Evolutionary conservation across 2,797 vertebrate species (phyloP), one percentile per base, ranked within the genome.

Genomic region (Coluber constrictor): DNA sequence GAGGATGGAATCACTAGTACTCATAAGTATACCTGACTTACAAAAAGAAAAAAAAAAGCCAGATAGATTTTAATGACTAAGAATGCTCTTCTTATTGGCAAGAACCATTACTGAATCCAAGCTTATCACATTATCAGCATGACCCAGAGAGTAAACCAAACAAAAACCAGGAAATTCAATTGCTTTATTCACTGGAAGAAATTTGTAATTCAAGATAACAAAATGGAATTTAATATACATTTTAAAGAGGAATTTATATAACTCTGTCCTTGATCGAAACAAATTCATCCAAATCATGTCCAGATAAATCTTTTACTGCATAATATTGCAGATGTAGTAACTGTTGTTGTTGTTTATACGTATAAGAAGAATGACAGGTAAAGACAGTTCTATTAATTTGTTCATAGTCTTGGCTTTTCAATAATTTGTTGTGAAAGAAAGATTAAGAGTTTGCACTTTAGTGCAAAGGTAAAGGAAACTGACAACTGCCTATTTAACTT

Each of bases 261-360:
- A 63, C 25, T 23, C 27, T 66, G 29, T 66, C 29, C 63, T 66
- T 66, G 63, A 11, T n/a, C 47, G 29, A 92, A 9, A 0, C 23
- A 94, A 91, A 93, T 92, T 93, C 47, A 11, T 74, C 66, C 70
- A 70, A 47, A 54, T 88, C 55, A 27, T 89, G 95, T 89, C 11
- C 0, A 63, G 0, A 27, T 20, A 59, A 4, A 92, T 25, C 2
- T 20, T 91, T 88, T 51, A 90, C 55, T 90, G 29, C 0, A 27
- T 60, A 70, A 57, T 29, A 29, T 37, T 60, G 87, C n/a, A 9
- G 20, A 23, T 37, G 51, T 37, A 88, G 2, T 51, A 7, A 12
- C 25, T 16, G 56, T 8, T 54, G 54, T 25, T 66, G 37, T 88
- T 92, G 92, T 91, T 18, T 74, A 37, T 70, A 91, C 5, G 86